A percentile compares a stretch with the other conserved stretches of the same genome.
Evolutionary conservation across 2,113 vertebrate genomes (phyloP).

Genomic region (Synodontis membranacea): DNA sequence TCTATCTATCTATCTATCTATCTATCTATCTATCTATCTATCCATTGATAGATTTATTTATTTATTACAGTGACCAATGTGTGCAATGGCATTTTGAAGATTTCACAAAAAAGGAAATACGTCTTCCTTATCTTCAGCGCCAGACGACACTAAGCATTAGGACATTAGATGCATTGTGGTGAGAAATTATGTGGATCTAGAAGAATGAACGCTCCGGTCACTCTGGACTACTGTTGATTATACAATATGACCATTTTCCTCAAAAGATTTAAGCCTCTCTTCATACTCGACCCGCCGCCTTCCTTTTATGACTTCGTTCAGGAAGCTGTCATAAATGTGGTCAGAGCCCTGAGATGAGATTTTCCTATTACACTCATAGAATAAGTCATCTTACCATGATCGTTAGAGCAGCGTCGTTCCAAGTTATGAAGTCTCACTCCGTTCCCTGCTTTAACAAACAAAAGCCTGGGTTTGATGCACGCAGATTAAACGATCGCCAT

Average conservation of each 20-base stretch:
- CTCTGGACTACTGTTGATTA: background rate
- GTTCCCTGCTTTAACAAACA: background rate
- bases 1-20: too few species aligned
- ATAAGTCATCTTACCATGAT: background rate
- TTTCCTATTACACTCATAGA: background rate
- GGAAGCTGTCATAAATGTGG: background rate
- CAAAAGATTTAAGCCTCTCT: background rate
- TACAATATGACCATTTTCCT: background rate
- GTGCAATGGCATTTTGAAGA: background rate
- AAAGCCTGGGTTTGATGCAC: constrained; percentile 24
- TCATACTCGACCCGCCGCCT: background rate
- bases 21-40: too few species aligned
- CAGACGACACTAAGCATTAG: background rate
- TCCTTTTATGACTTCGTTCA: background rate
- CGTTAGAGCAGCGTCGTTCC: constrained; percentile 1
- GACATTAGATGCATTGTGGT: background rate
- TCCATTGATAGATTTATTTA: too few species aligned
- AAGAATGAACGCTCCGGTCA: background rate
- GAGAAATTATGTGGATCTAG: background rate
- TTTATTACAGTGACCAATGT: background rate
- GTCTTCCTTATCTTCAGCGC: background rate
- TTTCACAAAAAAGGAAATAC: background rate
- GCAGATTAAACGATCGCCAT: constrained; percentile 23
- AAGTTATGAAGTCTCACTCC: constrained; percentile 1
- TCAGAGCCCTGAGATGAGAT: background rate